Percentiles rank a stretch among this genome's conserved stretches.
phyloP scores from a whole-genome alignment of 2,888 invertebrate species.

The Sipha maydis region DNA sequence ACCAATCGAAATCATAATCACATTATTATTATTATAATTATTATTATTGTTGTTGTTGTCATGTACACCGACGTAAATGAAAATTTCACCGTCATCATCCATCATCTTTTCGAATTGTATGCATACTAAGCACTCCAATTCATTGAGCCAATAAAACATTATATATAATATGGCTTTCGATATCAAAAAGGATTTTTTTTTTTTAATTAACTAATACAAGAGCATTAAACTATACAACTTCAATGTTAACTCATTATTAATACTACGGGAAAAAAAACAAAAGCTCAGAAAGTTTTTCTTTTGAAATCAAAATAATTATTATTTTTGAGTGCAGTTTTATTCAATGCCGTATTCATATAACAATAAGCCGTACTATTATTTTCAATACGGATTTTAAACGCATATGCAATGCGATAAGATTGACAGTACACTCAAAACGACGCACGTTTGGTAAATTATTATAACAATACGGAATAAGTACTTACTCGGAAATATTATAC shows the following conservation, averaged over 20 bases:
- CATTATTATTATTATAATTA: background rate
- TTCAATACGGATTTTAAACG: background rate
- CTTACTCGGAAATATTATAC: background rate
- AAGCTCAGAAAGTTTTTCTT: background rate
- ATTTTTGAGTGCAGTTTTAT: background rate
- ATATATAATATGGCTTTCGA: background rate
- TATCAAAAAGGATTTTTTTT: background rate
- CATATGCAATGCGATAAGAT: background rate
- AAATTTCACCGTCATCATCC: background rate
- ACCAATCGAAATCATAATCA: background rate
- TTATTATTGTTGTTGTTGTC: no score
- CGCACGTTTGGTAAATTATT: background rate
- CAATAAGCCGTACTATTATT: background rate
- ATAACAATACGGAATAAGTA: background rate
- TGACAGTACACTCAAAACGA: background rate
- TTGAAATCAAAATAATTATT: background rate
- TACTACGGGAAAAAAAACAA: background rate
- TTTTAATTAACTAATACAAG: background rate
- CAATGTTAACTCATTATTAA: background rate
- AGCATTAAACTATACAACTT: background rate
- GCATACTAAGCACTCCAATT: background rate
- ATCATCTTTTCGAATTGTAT: conserved; percentile 1
- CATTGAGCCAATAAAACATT: no score
- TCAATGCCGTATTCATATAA: background rate
- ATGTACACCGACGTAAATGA: background rate